Base-by-base conservation (phyloP, 2,113 vertebrate species). In the Sialia sialis region DNA sequence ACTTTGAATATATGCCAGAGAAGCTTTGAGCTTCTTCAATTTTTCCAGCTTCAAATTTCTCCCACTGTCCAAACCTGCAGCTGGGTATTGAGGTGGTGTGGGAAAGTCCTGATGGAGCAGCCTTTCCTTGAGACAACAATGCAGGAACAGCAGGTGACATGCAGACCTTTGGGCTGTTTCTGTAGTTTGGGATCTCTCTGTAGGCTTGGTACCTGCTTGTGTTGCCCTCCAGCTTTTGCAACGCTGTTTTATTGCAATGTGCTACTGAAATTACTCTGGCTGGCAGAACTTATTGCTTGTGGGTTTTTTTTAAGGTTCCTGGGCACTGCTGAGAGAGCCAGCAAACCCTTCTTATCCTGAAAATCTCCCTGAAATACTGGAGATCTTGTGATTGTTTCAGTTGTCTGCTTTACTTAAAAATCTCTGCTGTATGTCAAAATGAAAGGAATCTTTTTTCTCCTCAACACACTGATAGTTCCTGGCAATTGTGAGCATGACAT, bases 301-400 rank as follows among this genome's bases (percentile, higher is more conserved):
- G 29, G 8, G 8, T 0, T 4, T 70, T 89, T 92, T 87, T 93
- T 64, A 41, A 77, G 76, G 76, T 90, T 97, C 73, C 81, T 95
- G 44, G 55, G 41, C 29, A 32, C 92, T 90, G 59, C 89, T 5
- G 25, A 68, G 69, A 58, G 66, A 96, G 75, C 78, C 12, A 16
- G 84, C 76, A 62, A 66, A 46, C 51, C 60, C 55, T 94, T 74
- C 84, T 93, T 80, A 52, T 55, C 66, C 56, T 87, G 79, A 94
- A 95, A 94, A 77, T 78, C 44, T 91, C 78, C 74, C 74, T 94
- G 87, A 94, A 74, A 76, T 63, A 73, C 36, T 54, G 67, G 70
- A 90, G 29, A 21, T 55, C 68, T 38, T 49, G 13, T 6, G 19
- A 55, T 54, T 49, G 29, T 44, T 94, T 86, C 49, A 60, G 41